Conservation (phyloP, 1,140 invertebrate species). For the Calephelis nemesis region DNA sequence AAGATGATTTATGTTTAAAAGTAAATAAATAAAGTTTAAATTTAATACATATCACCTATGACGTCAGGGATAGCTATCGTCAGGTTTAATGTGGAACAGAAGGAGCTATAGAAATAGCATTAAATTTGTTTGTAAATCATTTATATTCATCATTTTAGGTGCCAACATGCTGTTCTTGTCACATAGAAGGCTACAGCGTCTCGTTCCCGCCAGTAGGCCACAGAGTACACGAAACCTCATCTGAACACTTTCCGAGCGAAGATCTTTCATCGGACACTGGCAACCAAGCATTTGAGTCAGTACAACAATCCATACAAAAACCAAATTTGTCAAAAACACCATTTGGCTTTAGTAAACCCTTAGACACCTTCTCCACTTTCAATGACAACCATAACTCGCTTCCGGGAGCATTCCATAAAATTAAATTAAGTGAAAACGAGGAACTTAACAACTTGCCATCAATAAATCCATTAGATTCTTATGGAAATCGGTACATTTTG, state of each 20-base stretch:
- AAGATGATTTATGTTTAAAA: too few species aligned
- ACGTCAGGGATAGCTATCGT: too few species aligned
- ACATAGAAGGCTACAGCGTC: conserved; percentile 87
- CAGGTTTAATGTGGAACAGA: too few species aligned
- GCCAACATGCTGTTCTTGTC: conserved; percentile 91
- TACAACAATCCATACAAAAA: conserved; percentile 61
- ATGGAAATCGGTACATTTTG: conserved; percentile 63
- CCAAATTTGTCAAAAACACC: conserved; percentile 49
- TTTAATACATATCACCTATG: too few species aligned
- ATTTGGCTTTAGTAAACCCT: conserved; percentile 52
- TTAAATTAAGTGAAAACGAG: conserved; percentile 53
- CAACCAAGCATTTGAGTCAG: conserved; percentile 66
- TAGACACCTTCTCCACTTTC: conserved; percentile 56
- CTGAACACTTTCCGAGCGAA: conserved; percentile 74
- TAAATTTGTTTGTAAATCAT: not conserved
- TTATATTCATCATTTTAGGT: conserved; percentile 73
- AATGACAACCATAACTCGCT: conserved; percentile 62
- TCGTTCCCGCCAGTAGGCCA: conserved; percentile 80
- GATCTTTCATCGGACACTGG: conserved; percentile 68
- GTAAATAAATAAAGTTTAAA: too few species aligned
- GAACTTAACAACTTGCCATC: conserved; percentile 42
- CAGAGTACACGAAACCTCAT: conserved; percentile 65
- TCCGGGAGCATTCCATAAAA: conserved; percentile 45
- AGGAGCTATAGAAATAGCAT: too few species aligned
- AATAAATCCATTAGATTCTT: conserved; percentile 59